Evolutionary conservation across 1,140 invertebrate species (phyloP), one percentile per base, ranked within the genome.

Genomic region (Pararge aegeria): DNA sequence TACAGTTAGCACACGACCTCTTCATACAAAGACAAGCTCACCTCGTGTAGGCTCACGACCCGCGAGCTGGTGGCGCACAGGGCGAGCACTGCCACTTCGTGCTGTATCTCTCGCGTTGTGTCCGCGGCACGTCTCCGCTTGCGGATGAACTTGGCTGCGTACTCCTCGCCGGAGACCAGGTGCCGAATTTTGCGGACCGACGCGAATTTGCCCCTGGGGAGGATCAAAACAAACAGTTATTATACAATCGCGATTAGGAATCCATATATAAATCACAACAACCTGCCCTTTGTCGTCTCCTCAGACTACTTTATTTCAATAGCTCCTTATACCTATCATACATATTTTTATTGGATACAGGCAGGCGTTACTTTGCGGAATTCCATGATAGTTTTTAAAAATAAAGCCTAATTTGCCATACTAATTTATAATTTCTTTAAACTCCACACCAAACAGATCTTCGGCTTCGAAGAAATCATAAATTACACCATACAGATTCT

Each of bases 81-180:
- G 76, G 96, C 94, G 61, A 98, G 92, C 73, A 98, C 97, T 46
- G 96, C 96, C 60, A 98, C 96, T 89, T 98, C 97, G 89, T 98
- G 96, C 62, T 95, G 92, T 54, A 97, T 96, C 88, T 97, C 96
- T 72, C 94, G 94, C 70, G 94, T 93, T 30, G 95, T 93, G 87
- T 97, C 95, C 61, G 94, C 93, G 20, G 94, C 94, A 65, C 95
- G 93, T 73, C 97, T 93, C 68, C 97, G 91, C 87, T 98, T 97
- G 83, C 95, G 94, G 66, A 99, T 95, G 90, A 96, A 98, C 91
- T 99, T 99, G 64, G 97, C 98, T 0, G 98, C 98, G 92, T 96
- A 99, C 83, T 96, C 94, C 65, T 93, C 92, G 20, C 96, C 95
- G 6, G 95, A 96, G 60, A 93, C 92, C 79, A 94, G 93, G 84